Percentiles rank a stretch among this genome's conserved stretches.
These are phyloP conservation scores for Magallana nippona DNA, from an alignment of 2,888 invertebrate genomes.

Conservation along the genomic window DNA sequence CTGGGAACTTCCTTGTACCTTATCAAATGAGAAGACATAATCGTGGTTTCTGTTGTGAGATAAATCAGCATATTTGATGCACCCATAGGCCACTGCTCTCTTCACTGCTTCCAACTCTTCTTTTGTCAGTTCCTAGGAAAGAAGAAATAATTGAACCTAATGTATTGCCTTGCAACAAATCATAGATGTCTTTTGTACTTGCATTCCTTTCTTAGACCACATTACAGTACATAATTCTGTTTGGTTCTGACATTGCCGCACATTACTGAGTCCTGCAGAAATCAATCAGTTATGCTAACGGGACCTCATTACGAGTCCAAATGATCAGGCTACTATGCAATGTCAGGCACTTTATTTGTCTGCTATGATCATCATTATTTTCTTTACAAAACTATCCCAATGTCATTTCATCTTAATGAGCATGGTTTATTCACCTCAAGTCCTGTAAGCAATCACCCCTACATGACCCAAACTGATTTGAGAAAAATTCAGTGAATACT, in stretches of 20 bases:
- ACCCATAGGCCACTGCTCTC: constrained; percentile 97
- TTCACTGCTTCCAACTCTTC: constrained; percentile 91
- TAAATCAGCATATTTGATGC: constrained; percentile 98
- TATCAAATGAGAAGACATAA: constrained; percentile 98
- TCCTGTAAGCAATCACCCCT: neutral
- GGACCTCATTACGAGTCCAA: neutral
- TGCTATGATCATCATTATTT: neutral
- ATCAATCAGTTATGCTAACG: neutral
- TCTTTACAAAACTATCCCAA: no score
- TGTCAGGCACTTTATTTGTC: no score
- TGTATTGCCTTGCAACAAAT: constrained; percentile 4
- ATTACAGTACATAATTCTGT: neutral
- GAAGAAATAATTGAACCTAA: neutral
- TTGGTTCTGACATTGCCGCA: neutral
- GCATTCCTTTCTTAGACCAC: neutral
- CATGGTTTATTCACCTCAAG: neutral
- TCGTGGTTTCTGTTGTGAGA: constrained; percentile 95
- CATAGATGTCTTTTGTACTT: neutral
- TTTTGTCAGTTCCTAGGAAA: constrained; percentile 84
- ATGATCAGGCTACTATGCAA: no score
- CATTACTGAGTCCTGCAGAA: neutral
- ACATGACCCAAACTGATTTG: neutral
- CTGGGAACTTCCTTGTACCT: constrained; percentile 80
- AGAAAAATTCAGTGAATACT: no score
- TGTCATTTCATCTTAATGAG: no score